Percentiles rank a stretch among this genome's conserved stretches.
phyloP scores from a whole-genome alignment of 1,140 invertebrate genomes.

The Zophobas morio region DNA sequence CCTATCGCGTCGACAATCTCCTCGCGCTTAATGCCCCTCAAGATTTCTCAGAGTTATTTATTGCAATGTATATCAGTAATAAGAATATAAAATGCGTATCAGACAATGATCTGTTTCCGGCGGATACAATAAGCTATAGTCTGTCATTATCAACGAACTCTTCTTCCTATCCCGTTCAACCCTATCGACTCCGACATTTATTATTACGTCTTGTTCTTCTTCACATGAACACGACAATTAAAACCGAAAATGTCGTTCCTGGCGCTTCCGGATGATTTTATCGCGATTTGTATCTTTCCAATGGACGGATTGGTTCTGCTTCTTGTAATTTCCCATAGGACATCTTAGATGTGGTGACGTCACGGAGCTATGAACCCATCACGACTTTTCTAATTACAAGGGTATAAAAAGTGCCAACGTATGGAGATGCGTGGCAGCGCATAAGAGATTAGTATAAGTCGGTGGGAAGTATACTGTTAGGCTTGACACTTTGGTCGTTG shows the following conservation, averaged over 20 bases:
- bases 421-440: too few species aligned
- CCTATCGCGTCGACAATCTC: background rate
- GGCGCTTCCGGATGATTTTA: slow-evolving; percentile 2
- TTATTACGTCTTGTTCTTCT: slow-evolving; percentile 16
- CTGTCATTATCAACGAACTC: slow-evolving; percentile 56
- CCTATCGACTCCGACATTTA: slow-evolving; percentile 28
- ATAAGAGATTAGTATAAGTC: background rate
- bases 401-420: background rate
- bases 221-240: slow-evolving; percentile 9
- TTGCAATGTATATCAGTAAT: slow-evolving; percentile 46
- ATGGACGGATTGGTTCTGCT: slow-evolving; percentile 38
- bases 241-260: slow-evolving; percentile 5
- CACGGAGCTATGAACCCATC: slow-evolving; percentile 49
- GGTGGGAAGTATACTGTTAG: background rate
- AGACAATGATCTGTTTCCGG: slow-evolving; percentile 57
- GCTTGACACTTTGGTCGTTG: slow-evolving; percentile 3
- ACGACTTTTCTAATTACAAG: slow-evolving; percentile 50
- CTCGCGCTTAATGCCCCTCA: background rate
- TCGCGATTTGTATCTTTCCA: slow-evolving; percentile 44
- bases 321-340: slow-evolving; percentile 40
- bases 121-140: slow-evolving; percentile 53
- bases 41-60: slow-evolving; percentile 25
- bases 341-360: slow-evolving; percentile 43
- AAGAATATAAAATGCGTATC: slow-evolving; percentile 50
- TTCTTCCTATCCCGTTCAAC: slow-evolving; percentile 51